Percentiles rank a stretch among this genome's conserved stretches.
Evolutionary conservation across 2,113 vertebrate species (phyloP).

Genomic region (Atrichornis clamosus): DNA sequence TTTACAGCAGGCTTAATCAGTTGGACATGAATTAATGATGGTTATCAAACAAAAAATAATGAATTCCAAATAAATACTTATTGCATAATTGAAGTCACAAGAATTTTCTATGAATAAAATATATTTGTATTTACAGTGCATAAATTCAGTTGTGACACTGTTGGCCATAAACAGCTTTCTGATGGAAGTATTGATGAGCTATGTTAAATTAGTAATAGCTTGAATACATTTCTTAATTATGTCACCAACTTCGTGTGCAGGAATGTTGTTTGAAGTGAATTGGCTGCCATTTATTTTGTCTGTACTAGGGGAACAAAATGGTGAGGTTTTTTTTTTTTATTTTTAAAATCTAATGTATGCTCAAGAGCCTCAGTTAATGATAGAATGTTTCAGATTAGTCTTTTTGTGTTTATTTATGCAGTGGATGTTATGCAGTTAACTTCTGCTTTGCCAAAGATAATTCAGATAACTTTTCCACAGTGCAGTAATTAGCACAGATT

Average conservation of each 20-base stretch:
- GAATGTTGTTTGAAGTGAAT: conserved; percentile 60
- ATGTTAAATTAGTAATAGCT: conserved; percentile 78
- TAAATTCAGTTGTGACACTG: conserved; percentile 64
- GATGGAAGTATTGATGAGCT: conserved; percentile 66
- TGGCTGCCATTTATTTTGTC: conserved; percentile 50
- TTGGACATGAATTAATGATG: conserved; percentile 81
- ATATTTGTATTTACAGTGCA: conserved; percentile 76
- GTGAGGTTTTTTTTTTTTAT: neutral
- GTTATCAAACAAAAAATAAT: conserved; percentile 73
- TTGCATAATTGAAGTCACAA: conserved; percentile 78
- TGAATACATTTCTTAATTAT: conserved; percentile 77
- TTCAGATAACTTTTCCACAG: conserved; percentile 1
- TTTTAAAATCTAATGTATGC: neutral
- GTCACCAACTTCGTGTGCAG: conserved; percentile 28
- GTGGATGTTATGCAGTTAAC: neutral
- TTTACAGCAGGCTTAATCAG: conserved; percentile 74
- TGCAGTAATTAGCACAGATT: conserved; percentile 24
- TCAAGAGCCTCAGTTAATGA: conserved; percentile 6
- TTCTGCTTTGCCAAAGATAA: conserved; percentile 17
- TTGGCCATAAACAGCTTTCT: conserved; percentile 59
- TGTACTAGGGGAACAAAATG: neutral
- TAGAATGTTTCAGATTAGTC: conserved; percentile 9
- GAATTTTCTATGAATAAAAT: conserved; percentile 80
- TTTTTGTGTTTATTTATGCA: neutral
- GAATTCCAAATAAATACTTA: conserved; percentile 80